phyloP scores from a whole-genome alignment of 2,797 vertebrate genomes.

The Xenentodon cancila region DNA sequence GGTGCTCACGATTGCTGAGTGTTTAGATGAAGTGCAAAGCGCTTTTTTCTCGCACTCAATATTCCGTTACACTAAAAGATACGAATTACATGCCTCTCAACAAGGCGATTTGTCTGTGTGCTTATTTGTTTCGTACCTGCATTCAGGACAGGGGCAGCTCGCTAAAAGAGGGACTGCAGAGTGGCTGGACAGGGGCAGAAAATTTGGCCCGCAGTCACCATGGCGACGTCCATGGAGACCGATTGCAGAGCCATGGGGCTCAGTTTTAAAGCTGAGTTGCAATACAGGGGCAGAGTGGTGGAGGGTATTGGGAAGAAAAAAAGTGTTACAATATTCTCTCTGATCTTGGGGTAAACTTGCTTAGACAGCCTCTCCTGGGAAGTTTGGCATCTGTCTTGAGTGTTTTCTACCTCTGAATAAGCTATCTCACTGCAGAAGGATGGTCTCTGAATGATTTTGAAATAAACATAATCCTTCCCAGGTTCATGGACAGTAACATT shows the following conservation, averaged over 20 bases:
- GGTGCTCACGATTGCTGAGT: not conserved
- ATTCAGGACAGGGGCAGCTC: slow-evolving; percentile 55
- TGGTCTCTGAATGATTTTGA: no score
- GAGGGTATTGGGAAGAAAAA: no score
- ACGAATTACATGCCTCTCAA: slow-evolving; percentile 16
- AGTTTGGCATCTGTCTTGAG: no score
- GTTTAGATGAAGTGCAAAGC: slow-evolving; percentile 3
- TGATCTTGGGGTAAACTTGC: no score
- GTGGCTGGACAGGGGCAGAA: slow-evolving; percentile 51
- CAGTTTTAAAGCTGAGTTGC: slow-evolving; percentile 58
- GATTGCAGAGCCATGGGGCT: slow-evolving; percentile 49
- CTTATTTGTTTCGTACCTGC: slow-evolving; percentile 47
- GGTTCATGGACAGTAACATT: no score
- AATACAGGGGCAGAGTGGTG: slow-evolving; percentile 25
- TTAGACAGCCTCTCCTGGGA: no score
- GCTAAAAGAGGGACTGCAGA: slow-evolving; percentile 48
- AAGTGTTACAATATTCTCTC: no score
- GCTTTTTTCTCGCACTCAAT: slow-evolving; percentile 6
- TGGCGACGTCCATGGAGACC: slow-evolving; percentile 76
- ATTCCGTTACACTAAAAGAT: slow-evolving; percentile 26
- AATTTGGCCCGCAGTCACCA: slow-evolving; percentile 69
- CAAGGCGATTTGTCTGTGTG: slow-evolving; percentile 10
- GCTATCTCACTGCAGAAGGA: no score
- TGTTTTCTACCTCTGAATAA: no score
- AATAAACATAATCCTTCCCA: no score